A percentile compares a stretch with the other conserved stretches of the same genome.
Evolutionary conservation across 2,888 invertebrate genomes (phyloP).

Genomic region (Stenotaenia linearis): DNA sequence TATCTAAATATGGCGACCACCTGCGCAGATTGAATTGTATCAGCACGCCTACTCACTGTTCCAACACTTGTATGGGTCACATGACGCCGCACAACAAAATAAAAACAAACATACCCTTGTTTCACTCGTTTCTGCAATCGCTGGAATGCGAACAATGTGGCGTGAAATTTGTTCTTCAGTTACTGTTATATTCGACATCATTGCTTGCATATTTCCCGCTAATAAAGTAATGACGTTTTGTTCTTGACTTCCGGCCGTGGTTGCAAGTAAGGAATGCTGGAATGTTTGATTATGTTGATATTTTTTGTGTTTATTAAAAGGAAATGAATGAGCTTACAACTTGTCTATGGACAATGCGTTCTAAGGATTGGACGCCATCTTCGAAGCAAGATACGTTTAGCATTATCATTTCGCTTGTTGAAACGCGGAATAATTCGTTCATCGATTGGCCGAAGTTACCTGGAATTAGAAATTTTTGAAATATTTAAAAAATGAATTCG

Average conservation of each 20-base stretch:
- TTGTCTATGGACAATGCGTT: conserved; percentile 45
- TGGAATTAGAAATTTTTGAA: background rate
- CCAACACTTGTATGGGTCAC: too few species aligned
- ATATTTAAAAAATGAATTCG: too few species aligned
- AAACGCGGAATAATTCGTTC: conserved; percentile 42
- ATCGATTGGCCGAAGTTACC: conserved; percentile 44
- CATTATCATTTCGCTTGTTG: conserved; percentile 45
- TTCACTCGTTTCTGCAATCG: background rate
- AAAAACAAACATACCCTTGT: too few species aligned
- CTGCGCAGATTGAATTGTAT: too few species aligned
- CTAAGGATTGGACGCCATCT: conserved; percentile 46
- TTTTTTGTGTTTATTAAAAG: background rate
- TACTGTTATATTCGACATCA: conserved; percentile 41
- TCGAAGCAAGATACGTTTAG: conserved; percentile 47
- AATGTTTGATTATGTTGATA: too few species aligned
- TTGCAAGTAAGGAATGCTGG: background rate
- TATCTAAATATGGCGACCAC: too few species aligned
- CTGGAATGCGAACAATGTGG: conserved; percentile 39
- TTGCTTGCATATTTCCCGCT: conserved; percentile 32
- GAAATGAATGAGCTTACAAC: conserved; percentile 44
- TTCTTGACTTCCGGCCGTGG: background rate
- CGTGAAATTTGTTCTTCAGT: conserved; percentile 40
- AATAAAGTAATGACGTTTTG: background rate
- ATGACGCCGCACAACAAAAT: too few species aligned
- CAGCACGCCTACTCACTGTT: too few species aligned